These are phyloP conservation scores for Pecten maximus DNA, from an alignment of 2,888 invertebrate species.

Conservation along the genomic window DNA sequence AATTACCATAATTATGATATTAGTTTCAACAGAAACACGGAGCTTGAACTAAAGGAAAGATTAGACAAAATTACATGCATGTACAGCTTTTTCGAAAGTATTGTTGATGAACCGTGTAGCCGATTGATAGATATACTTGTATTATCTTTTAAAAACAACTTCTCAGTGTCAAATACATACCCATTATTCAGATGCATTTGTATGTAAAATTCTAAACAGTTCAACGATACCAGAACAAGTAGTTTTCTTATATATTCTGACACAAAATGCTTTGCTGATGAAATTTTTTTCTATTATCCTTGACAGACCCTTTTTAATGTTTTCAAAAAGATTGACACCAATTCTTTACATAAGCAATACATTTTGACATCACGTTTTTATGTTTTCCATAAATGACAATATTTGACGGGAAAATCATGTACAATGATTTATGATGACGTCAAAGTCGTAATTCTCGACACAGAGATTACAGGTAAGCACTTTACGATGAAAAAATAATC, in stretches of 20 bases:
- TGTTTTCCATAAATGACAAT: conserved; percentile 10
- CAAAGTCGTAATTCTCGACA: background rate
- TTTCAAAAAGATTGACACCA: background rate
- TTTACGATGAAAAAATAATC: background rate
- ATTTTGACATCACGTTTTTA: background rate
- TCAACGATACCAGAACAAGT: background rate
- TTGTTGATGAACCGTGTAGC: background rate
- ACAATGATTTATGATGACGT: conserved; percentile 2
- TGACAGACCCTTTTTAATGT: background rate
- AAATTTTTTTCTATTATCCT: background rate
- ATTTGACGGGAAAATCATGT: background rate
- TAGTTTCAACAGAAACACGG: background rate
- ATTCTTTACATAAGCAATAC: background rate
- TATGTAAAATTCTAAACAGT: background rate
- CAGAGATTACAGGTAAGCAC: background rate
- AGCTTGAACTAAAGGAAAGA: background rate
- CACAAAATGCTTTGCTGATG: background rate
- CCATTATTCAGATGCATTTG: conserved; percentile 11
- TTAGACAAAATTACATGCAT: background rate
- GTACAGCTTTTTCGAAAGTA: background rate
- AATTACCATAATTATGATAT: background rate
- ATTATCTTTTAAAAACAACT: background rate
- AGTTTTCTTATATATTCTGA: background rate
- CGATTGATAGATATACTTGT: background rate
- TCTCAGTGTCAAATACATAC: background rate